Evolutionary conservation across 2,113 vertebrate species (phyloP), one percentile per base, ranked within the genome.

Genomic region (Oceanodroma tethys): DNA sequence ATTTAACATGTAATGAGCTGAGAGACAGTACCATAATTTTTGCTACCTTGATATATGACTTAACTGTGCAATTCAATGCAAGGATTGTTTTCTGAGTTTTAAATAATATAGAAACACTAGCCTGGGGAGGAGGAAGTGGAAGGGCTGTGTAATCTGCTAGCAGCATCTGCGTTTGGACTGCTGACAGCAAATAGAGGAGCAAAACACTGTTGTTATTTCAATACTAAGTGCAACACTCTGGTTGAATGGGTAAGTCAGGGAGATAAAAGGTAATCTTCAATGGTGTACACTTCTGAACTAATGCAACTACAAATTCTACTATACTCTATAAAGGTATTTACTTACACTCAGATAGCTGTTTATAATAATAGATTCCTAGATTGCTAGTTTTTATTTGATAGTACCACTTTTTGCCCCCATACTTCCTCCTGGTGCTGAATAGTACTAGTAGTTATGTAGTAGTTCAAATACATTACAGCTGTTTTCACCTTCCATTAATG

Each of bases 1-100:
- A 95, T 93, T 93, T 94, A 95, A 87, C 42, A 42, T 55, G 52
- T 45, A 93, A 91, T 66, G 20, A 95, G 11, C 66, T 93, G 81
- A 91, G 62, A 95, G 78, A 85, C 2, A 60, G 56, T 56, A 85
- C 6, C 32, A 47, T 59, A 38, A 63, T 88, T 93, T 93, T 88
- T 88, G 48, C 25, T 74, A 38, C 17, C 26, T 78, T 95, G 88
- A 86, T 86, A 72, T n/a, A 92, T 53, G 38, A 60, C 52, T 60
- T 56, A 71, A 84, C 38, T 43, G 26, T 36, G 18, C 10, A 74
- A 83, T 86, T 84, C 42, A 88, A 56, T 47, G 17, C 16, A 70
- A 87, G n/a, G 9, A 16, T 38, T 73, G 7, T 82, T 85, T 91
- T 71, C n/a, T 63, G 78, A 71, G n/a, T 70, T 91, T 95, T 95